Evolutionary conservation across 2,888 invertebrate genomes (phyloP).

Genomic region (Crepidodera aurea): DNA sequence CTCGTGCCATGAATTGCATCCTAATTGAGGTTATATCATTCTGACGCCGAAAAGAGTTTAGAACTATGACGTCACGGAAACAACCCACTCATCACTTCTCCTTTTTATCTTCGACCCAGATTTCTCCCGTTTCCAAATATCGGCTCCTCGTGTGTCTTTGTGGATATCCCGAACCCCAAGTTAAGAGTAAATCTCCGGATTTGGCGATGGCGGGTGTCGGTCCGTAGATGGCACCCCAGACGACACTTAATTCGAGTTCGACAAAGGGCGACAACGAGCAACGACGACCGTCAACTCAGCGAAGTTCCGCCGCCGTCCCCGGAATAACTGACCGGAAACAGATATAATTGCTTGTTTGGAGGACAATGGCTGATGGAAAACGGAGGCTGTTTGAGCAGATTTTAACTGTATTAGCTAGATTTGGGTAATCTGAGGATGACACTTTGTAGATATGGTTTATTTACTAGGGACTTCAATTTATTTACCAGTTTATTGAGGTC

Average conservation of each 20-base stretch:
- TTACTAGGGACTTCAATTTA: too few species aligned
- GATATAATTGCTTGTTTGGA: constrained; percentile 16
- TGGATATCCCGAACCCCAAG: neutral
- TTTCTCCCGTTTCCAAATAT: neutral
- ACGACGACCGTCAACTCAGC: constrained; percentile 3
- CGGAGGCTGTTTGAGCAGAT: neutral
- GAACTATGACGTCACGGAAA: too few species aligned
- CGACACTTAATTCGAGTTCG: constrained; percentile 16
- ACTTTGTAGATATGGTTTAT: neutral
- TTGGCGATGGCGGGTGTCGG: neutral
- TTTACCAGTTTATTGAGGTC: too few species aligned
- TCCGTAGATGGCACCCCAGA: constrained; percentile 6
- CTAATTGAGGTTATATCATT: too few species aligned
- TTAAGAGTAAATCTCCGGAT: constrained; percentile 12
- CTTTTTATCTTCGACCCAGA: neutral
- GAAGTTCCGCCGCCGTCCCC: neutral
- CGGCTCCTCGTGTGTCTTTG: neutral
- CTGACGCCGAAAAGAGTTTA: too few species aligned
- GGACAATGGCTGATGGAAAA: constrained; percentile 1
- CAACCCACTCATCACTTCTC: too few species aligned
- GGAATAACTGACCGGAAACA: constrained; percentile 12
- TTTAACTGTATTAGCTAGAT: constrained; percentile 11
- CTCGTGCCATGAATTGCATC: too few species aligned
- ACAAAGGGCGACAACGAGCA: neutral
- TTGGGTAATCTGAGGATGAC: neutral